Base-by-base conservation (phyloP, 1,140 invertebrate genomes). In the Drosophila paulistorum region DNA sequence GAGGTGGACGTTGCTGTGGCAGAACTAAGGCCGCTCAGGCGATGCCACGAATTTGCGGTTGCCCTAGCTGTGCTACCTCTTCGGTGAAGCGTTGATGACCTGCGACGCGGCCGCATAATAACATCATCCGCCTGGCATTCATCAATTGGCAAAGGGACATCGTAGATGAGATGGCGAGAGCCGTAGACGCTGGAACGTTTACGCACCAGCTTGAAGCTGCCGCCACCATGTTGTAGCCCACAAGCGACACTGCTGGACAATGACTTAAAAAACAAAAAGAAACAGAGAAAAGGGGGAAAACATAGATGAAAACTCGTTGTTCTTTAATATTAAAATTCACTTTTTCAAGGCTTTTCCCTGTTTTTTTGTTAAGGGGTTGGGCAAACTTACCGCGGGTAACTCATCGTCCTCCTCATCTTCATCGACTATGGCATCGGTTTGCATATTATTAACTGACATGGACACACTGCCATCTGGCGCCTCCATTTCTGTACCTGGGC, bases 91-190 rank as follows among this genome's bases (percentile, higher is more conserved):
- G 74, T 59, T 1, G 61, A 51, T 23, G 45, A 57, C 1, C 83
- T 70, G 1, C 87, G 84, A 4, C 90, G 79, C n/a, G 90, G 85
- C 4, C 89, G 73, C 74, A 92, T 73, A 10, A 91, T 82, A 0
- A 92, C 85, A 66, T 89, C 89, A 14, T 92, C 91, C 3, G 76
- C 89, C 41, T 93, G 93, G 73, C 94, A 95, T 74, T 95, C 94
- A 65, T 95, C 94, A 7, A 93, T 94, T 2, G 94, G 94, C 13
- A 95, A 82, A 10, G 94, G 93, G 26, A 95, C 92, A 77, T 95
- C 94, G 68, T 95, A 94, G 17, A 94, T 93, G 45, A 95, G 92
- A 77, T 95, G 94, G 20, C 94, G 92, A 0, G 94, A 94, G 0
- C 94, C 93, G 26, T 93, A 94, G 26, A 94, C 91, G 11, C 92